Evolutionary conservation across 2,888 invertebrate genomes (phyloP).

Genomic region (Parochlus steinenii): DNA sequence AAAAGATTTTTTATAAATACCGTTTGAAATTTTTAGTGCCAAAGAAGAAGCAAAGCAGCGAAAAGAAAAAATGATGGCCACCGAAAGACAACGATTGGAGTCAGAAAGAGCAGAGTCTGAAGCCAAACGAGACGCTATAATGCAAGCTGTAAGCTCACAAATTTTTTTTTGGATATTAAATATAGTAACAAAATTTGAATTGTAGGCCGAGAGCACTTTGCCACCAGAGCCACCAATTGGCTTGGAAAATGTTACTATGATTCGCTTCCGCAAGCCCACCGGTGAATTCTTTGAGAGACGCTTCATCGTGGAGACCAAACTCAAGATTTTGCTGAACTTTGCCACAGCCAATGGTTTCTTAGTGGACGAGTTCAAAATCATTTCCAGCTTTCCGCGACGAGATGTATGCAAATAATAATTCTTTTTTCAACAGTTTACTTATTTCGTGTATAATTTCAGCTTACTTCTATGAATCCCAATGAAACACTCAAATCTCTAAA

Average conservation of each 20-base stretch:
- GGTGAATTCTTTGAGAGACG: slow-evolving; percentile 60
- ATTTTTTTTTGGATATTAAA: background rate
- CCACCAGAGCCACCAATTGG: slow-evolving; percentile 52
- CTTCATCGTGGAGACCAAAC: slow-evolving; percentile 43
- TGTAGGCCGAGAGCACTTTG: slow-evolving; percentile 41
- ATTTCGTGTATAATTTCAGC: slow-evolving; percentile 33
- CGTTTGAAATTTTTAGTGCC: slow-evolving; percentile 43
- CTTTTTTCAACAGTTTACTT: background rate
- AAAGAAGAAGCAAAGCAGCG: slow-evolving; percentile 73
- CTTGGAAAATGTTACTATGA: slow-evolving; percentile 45
- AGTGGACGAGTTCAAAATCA: slow-evolving; percentile 73
- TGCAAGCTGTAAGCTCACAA: slow-evolving; percentile 19
- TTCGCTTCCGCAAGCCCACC: slow-evolving; percentile 68
- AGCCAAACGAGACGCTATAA: slow-evolving; percentile 53
- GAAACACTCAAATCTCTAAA: slow-evolving; percentile 68
- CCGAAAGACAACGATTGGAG: slow-evolving; percentile 56
- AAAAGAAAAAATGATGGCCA: slow-evolving; percentile 44
- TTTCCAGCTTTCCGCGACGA: slow-evolving; percentile 86
- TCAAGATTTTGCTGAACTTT: slow-evolving; percentile 67
- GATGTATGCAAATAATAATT: too few relatives aligned
- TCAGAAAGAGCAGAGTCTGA: slow-evolving; percentile 54
- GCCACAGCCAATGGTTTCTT: slow-evolving; percentile 79
- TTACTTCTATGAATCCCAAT: slow-evolving; percentile 57
- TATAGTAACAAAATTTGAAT: background rate
- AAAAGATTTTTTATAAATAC: background rate